These are phyloP conservation scores for Zosterops hypoxanthus DNA, from an alignment of 2,113 vertebrate species.

Conservation along the genomic window DNA sequence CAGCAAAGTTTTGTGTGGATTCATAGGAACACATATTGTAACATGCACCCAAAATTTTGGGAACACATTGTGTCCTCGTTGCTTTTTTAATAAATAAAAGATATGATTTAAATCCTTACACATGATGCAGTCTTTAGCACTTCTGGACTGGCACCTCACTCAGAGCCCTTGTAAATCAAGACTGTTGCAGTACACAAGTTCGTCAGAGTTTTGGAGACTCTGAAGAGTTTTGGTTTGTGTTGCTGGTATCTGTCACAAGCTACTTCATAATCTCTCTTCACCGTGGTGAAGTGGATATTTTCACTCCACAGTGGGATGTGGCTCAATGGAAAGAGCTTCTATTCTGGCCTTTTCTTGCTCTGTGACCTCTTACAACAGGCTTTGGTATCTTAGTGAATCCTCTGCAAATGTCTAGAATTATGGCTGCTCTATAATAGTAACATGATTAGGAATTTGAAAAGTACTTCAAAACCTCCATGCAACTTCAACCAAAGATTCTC, in stretches of 20 bases:
- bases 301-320: not conserved
- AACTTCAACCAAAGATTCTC: not conserved
- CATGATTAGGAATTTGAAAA: not conserved
- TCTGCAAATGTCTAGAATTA: not conserved
- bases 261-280: not conserved
- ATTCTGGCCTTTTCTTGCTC: not conserved
- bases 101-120: not conserved
- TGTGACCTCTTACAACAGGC: not conserved
- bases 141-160: not conserved
- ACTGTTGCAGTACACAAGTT: not conserved
- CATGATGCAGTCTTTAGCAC: not conserved
- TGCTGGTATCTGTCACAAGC: not conserved
- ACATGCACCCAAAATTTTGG: not conserved
- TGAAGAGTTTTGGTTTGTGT: conserved; percentile 13
- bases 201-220: not conserved
- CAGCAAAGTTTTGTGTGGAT: not conserved
- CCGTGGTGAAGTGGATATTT: not conserved
- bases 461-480: not conserved
- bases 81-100: not conserved
- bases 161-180: conserved; percentile 19
- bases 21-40: not conserved
- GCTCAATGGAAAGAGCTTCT: not conserved
- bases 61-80: not conserved
- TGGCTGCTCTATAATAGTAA: not conserved
- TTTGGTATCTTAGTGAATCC: not conserved